Percentiles rank a stretch among this genome's conserved stretches.
phyloP scores from a whole-genome alignment of 2,888 invertebrate genomes.

The Eueremaeus valkanovi region DNA sequence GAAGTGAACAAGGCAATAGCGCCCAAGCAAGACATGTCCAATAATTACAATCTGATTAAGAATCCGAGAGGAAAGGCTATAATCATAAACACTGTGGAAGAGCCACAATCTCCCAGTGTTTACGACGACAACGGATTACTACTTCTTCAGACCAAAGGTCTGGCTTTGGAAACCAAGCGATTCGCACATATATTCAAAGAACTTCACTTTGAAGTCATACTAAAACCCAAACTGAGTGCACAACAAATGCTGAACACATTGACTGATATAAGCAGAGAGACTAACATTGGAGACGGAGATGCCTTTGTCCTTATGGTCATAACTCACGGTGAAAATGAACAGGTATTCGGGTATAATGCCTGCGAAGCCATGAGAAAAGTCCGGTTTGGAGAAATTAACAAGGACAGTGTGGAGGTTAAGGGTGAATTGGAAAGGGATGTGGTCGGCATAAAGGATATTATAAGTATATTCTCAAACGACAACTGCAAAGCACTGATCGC shows the following conservation, averaged over 20 bases:
- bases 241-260: background rate
- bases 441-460: background rate
- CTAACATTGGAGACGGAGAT: background rate
- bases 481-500: background rate
- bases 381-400: background rate
- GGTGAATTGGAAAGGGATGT: background rate
- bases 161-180: background rate
- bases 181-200: background rate
- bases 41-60: background rate
- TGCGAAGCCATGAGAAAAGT: background rate
- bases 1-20: background rate
- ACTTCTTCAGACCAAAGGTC: background rate
- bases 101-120: background rate
- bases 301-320: background rate
- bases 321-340: background rate
- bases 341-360: background rate
- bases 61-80: background rate
- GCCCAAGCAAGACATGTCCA: background rate
- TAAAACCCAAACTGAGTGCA: background rate
- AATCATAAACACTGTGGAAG: background rate
- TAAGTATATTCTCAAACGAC: background rate
- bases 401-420: background rate
- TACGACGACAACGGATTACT: background rate
- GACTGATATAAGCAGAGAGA: background rate
- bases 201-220: background rate